Percentiles rank a stretch among this genome's conserved stretches.
Conservation (phyloP, 2,888 invertebrate species). For the Cabera pusaria region DNA sequence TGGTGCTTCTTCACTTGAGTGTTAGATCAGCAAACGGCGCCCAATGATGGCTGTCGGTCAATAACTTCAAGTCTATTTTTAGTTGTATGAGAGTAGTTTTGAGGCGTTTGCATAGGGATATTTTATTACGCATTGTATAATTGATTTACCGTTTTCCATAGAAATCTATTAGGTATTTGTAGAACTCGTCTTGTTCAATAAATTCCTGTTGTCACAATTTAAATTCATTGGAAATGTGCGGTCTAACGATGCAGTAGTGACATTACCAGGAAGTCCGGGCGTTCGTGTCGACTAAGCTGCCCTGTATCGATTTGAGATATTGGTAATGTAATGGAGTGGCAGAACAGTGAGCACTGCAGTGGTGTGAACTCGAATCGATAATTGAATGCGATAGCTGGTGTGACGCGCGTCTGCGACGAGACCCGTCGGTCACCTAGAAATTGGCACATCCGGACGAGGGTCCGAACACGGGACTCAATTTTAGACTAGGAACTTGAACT, state of each 20-base stretch:
- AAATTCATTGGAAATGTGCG: no score
- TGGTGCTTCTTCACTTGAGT: slow-evolving; percentile 24
- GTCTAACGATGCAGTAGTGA: no score
- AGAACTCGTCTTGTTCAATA: no score
- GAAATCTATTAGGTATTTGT: no score
- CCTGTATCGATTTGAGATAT: slow-evolving; percentile 2
- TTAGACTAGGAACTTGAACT: slow-evolving; percentile 26
- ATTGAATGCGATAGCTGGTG: slow-evolving; percentile 56
- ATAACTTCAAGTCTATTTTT: slow-evolving; percentile 28
- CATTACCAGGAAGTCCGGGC: no score
- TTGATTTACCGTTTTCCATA: no score
- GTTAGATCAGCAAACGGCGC: slow-evolving; percentile 34
- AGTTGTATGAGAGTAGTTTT: slow-evolving; percentile 3
- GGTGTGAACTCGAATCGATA: slow-evolving; percentile 50
- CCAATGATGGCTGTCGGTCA: slow-evolving; percentile 29
- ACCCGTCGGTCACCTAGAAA: slow-evolving; percentile 46
- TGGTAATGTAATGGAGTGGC: slow-evolving; percentile 11
- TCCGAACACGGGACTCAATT: slow-evolving; percentile 41
- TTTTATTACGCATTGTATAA: no score
- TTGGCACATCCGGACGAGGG: slow-evolving; percentile 64
- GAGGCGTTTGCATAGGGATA: slow-evolving; percentile 1
- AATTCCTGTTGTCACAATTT: no score
- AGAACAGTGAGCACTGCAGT: slow-evolving; percentile 39
- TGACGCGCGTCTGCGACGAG: slow-evolving; percentile 46
- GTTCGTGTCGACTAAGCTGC: no score